Base-by-base conservation (phyloP, 2,113 vertebrate species). In the Dicrurus megarhynchus region DNA sequence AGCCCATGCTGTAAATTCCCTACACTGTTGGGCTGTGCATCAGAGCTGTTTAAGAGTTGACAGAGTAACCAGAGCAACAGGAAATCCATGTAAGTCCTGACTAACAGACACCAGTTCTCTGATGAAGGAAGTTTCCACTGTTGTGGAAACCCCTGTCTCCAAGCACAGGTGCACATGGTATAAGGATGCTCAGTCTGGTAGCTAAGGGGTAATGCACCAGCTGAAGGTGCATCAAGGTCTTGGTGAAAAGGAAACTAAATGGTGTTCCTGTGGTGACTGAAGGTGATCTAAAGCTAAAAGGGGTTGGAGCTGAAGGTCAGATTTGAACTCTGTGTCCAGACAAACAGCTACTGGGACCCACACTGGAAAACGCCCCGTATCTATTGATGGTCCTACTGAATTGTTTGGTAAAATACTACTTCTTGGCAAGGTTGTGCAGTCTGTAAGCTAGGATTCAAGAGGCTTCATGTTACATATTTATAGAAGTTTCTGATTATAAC, bases 291-390 rank as follows among this genome's bases (percentile, higher is more conserved):
- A 69, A 57, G 32, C 59, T 85, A 9, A 70, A 50, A 27, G 8
- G 2, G 13, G 11, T 44, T 73, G 42, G 26, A 69, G 10, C 16
- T 67, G 55, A 26, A 55, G 27, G 32, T 39, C 44, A n/a, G 24
- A n/a, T 81, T 79, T 47, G 42, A 56, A 4, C 6, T 4, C 21
- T 35, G 3, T 32, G 19, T 56, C 32, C 24, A 41, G 24, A 37
- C n/a, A 26, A 0, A 30, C 16, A 65, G 21, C 13, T 71, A 5
- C 1, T 65, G 49, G 27, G 44, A 84, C 9, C 5, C 7, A 32
- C 1, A 1, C 9, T 19, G 37, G 21, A 13, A 46, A 64, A 41
- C 4, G 1, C 18, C 23, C 13, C 20, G 0, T 35, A 10, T 47
- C 35, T 65, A 1, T 33, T 57, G 39, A 39, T 49, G 23, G 32